Evolutionary conservation across 2,888 invertebrate genomes (phyloP), one percentile per base, ranked within the genome.

Genomic region (Meghimatium bilineatum): DNA sequence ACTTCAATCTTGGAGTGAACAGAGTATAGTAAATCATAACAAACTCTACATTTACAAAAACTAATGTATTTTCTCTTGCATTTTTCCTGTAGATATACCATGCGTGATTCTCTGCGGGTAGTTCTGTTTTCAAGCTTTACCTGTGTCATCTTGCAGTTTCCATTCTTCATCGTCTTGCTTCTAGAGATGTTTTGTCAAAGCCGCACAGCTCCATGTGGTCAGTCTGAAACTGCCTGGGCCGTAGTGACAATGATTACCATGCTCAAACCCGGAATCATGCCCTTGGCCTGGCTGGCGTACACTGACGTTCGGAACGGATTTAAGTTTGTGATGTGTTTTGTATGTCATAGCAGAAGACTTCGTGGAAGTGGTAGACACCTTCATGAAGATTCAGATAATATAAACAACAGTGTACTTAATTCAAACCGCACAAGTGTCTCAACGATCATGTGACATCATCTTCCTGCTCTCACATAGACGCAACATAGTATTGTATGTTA

Each of bases 251-350:
- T 80, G 56, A n/a, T 82, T 67, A 82, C 76, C 10, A 86, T 87
- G 86, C 49, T 85, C 36, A 87, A 87, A 52, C 77, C 87, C 0
- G 87, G 87, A 1, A 49, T 86, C 12, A 82, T 84, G 79, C 87
- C 87, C 8, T 66, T 87, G 1, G 80, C 80, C 12, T 86, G 87
- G 86, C 80, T 87, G 12, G 76, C 85, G 1, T 85, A 85, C 49
- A 38, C 84, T 23, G 87, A 87, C 66, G 63, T 87, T 29, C 67
- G 87, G 6, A 71, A 72, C 20, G 86, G 84, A 12, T 79, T 86
- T 36, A 52, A 60, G 14, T 36, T 67, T 26, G 23, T 5, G 82
- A 20, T 83, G 82, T 72, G 80, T 67, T 10, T 8, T 2, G n/a
- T 67, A 29, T 78, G 44, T 14, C 44, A 12, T 20, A 14, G 49